phyloP scores from a whole-genome alignment of 2,888 invertebrate genomes.

The Drosophila kambysellisi region DNA sequence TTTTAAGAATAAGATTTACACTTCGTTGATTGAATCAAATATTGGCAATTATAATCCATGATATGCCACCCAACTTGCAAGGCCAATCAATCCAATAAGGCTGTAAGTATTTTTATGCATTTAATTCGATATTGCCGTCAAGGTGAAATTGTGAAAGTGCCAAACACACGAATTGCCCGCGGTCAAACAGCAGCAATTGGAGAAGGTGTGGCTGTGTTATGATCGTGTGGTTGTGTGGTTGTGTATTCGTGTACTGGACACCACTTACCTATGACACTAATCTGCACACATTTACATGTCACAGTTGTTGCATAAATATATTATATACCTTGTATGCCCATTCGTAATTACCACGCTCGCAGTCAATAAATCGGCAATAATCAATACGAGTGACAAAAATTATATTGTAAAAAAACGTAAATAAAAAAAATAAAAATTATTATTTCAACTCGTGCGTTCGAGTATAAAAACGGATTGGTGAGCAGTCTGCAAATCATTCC shows the following conservation, averaged over 20 bases:
- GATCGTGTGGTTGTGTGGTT: conserved; percentile 2
- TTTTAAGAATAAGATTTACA: neutral
- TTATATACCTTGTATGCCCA: conserved; percentile 11
- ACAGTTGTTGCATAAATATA: conserved; percentile 66
- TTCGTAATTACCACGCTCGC: conserved; percentile 52
- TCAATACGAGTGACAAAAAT: conserved; percentile 68
- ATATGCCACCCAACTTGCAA: neutral
- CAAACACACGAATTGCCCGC: conserved; percentile 49
- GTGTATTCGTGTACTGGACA: conserved; percentile 20
- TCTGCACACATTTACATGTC: conserved; percentile 71
- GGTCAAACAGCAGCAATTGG: conserved; percentile 55
- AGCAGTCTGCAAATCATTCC: conserved; percentile 69
- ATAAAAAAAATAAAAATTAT: conserved; percentile 26
- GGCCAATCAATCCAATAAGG: neutral
- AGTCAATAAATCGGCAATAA: conserved; percentile 57
- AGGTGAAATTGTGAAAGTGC: conserved; percentile 76
- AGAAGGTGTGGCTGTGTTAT: conserved; percentile 45
- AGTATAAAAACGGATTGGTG: conserved; percentile 65
- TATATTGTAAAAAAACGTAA: conserved; percentile 37
- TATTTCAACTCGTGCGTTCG: conserved; percentile 48
- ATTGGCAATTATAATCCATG: neutral
- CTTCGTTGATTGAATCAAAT: neutral
- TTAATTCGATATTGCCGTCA: conserved; percentile 56
- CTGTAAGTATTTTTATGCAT: conserved; percentile 16
- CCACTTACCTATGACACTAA: conserved; percentile 73